Percentiles rank a stretch among this genome's conserved stretches.
phyloP scores from a whole-genome alignment of 1,140 invertebrate genomes.

The Dinothrombium tinctorium region DNA sequence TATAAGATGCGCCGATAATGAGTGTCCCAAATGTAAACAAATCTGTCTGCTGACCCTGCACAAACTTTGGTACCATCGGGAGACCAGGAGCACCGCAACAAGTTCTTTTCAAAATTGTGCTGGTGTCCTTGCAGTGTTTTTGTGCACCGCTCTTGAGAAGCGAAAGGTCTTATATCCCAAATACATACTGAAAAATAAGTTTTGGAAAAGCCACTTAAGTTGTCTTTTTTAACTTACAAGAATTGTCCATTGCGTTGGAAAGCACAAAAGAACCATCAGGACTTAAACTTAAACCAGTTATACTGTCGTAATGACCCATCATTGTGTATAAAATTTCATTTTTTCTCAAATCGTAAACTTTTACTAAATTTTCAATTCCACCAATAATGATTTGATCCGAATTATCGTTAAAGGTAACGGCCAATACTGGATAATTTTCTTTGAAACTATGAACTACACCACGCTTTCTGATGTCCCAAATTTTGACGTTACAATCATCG shows the following conservation, averaged over 20 bases:
- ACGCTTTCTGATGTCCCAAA: slow-evolving; percentile 58
- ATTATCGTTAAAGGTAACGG: slow-evolving; percentile 85
- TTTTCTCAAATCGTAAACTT: slow-evolving; percentile 91
- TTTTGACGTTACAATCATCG: slow-evolving; percentile 74
- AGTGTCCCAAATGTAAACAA: slow-evolving; percentile 92
- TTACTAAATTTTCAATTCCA: slow-evolving; percentile 93
- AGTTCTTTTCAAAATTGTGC: slow-evolving; percentile 93
- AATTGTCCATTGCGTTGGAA: slow-evolving; percentile 94
- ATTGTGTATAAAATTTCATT: slow-evolving; percentile 62
- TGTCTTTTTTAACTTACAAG: slow-evolving; percentile 22
- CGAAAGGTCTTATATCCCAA: slow-evolving; percentile 44
- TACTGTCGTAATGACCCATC: slow-evolving; percentile 70
- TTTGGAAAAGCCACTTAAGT: slow-evolving; percentile 1
- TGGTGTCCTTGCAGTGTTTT: slow-evolving; percentile 81
- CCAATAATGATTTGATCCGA: slow-evolving; percentile 66
- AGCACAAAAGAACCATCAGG: slow-evolving; percentile 80
- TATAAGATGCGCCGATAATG: slow-evolving; percentile 70
- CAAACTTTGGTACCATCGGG: slow-evolving; percentile 57
- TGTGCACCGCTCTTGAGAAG: slow-evolving; percentile 67
- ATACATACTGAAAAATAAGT: slow-evolving; percentile 24
- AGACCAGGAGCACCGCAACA: slow-evolving; percentile 68
- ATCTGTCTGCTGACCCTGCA: slow-evolving; percentile 79
- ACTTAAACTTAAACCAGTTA: slow-evolving; percentile 74
- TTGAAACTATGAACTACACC: slow-evolving; percentile 56
- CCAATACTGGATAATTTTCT: slow-evolving; percentile 57